phyloP scores from a whole-genome alignment of 1,140 invertebrate genomes.

The Diuraphis noxia region DNA sequence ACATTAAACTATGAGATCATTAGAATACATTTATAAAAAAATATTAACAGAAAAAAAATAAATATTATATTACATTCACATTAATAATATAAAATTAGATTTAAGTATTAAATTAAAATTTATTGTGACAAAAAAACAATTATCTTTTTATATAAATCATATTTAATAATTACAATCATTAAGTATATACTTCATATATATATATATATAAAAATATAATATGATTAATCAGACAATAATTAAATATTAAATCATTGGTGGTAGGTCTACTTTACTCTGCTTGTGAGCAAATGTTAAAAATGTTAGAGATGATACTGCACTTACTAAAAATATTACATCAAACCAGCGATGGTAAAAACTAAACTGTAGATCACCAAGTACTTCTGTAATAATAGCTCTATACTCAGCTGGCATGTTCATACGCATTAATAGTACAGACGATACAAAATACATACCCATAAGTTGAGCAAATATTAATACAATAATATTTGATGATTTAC shows the following conservation, averaged over 20 bases:
- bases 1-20: slow-evolving; percentile 15
- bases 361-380: slow-evolving; percentile 96
- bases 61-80: neutral
- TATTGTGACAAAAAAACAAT: neutral
- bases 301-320: slow-evolving; percentile 91
- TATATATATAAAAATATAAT: neutral
- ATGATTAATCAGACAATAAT: neutral
- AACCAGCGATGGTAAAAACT: slow-evolving; percentile 99
- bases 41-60: neutral
- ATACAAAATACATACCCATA: slow-evolving; percentile 99
- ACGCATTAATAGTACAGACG: slow-evolving; percentile 93
- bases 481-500: slow-evolving; percentile 98
- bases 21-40: slow-evolving; percentile 30
- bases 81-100: neutral
- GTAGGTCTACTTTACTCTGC: slow-evolving; percentile 58
- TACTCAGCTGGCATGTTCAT: slow-evolving; percentile 99
- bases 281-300: slow-evolving; percentile 95
- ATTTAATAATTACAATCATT: neutral
- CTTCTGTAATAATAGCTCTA: slow-evolving; percentile 95
- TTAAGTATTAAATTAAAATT: neutral
- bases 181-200: neutral
- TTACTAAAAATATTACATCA: slow-evolving; percentile 98
- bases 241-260: slow-evolving; percentile 21
- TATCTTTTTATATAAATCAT: neutral
- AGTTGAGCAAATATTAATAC: slow-evolving; percentile 95